A percentile compares a stretch with the other conserved stretches of the same genome.
These are phyloP conservation scores for Microtus agrestis DNA, from an alignment of 2,797 vertebrate genomes.

Conservation along the genomic window DNA sequence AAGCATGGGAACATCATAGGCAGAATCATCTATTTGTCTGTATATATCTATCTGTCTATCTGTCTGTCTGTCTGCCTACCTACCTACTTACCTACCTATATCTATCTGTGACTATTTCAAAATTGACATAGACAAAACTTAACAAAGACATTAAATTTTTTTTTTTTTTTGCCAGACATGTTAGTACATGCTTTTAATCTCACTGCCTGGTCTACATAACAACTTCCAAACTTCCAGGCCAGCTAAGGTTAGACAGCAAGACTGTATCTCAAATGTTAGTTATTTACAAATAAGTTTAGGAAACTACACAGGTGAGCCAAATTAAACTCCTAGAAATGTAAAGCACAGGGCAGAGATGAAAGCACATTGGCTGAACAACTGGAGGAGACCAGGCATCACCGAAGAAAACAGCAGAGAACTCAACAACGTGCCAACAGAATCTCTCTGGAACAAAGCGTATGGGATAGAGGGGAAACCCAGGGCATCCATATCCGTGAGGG, in stretches of 20 bases:
- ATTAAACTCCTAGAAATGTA: neutral
- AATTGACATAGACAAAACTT: neutral
- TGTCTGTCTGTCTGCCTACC: neutral
- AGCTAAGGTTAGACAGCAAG: neutral
- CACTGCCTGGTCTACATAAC: neutral
- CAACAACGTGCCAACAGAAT: neutral
- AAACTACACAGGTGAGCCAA: neutral
- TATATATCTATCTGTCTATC: neutral
- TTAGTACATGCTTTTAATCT: neutral
- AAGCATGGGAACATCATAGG: neutral
- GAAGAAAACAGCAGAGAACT: neutral
- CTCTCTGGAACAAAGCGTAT: neutral
- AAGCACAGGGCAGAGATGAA: neutral
- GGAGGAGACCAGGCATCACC: neutral
- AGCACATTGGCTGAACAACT: neutral
- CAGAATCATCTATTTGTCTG: neutral
- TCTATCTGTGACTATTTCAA: neutral
- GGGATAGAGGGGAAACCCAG: neutral
- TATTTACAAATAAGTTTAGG: neutral
- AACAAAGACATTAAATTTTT: neutral
- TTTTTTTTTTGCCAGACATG: neutral
- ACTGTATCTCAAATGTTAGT: neutral
- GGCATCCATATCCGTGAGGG: neutral
- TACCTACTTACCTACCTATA: too few species aligned
- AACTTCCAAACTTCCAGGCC: neutral